phyloP scores from a whole-genome alignment of 2,113 vertebrate genomes.

The Hippoglossus stenolepis region DNA sequence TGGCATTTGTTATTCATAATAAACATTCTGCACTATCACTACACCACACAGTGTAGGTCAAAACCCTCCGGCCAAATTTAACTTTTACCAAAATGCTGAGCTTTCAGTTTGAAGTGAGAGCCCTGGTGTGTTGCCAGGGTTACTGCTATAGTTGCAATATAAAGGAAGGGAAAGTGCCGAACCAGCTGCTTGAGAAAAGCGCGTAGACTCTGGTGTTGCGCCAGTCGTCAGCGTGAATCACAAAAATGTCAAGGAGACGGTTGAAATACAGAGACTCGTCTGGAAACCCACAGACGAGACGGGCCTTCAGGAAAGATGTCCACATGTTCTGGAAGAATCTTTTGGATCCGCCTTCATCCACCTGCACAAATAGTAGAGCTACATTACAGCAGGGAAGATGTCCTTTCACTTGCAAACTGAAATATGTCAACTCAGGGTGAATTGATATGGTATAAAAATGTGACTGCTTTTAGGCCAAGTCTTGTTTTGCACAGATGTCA shows the following conservation, averaged over 20 bases:
- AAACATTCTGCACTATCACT: background rate
- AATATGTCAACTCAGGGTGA: background rate
- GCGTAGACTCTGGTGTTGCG: conserved; percentile 84
- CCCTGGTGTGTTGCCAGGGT: background rate
- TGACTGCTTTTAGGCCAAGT: background rate
- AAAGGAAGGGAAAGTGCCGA: conserved; percentile 54
- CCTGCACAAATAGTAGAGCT: conserved; percentile 69
- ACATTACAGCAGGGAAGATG: background rate
- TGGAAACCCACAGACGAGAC: conserved; percentile 88
- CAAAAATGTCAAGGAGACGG: conserved; percentile 87
- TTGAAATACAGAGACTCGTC: conserved; percentile 90
- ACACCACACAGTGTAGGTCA: background rate
- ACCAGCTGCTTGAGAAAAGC: conserved; percentile 94
- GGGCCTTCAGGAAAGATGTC: conserved; percentile 94
- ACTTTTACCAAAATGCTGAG: conserved; percentile 20
- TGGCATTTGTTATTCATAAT: background rate
- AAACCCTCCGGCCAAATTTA: no score
- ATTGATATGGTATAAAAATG: conserved; percentile 9
- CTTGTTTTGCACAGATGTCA: background rate
- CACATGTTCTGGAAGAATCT: conserved; percentile 89
- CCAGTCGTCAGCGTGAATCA: conserved; percentile 84
- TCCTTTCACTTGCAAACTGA: conserved; percentile 7
- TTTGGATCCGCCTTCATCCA: conserved; percentile 89
- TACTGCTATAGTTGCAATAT: conserved; percentile 6
- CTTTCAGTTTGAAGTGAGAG: background rate